phyloP scores from a whole-genome alignment of 2,113 vertebrate genomes.

The Nettapus auritus region DNA sequence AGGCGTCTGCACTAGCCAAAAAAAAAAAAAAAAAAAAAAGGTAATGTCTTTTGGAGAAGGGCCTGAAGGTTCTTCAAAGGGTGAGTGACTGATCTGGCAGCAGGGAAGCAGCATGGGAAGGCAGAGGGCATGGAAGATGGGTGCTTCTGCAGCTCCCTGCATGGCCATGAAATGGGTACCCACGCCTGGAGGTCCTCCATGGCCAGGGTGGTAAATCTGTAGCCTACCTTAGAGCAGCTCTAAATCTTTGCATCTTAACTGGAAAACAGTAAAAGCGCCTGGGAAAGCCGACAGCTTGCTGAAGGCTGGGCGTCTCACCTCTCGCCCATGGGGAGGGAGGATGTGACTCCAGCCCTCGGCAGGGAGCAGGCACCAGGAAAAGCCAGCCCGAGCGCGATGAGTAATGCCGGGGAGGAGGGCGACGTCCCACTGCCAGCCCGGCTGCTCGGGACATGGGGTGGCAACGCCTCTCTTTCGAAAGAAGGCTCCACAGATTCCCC shows the following conservation, averaged over 20 bases:
- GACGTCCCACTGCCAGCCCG: not conserved
- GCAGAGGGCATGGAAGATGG: not conserved
- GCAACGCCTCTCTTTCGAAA: not conserved
- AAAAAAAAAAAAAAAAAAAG: not conserved
- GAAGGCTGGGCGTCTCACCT: rapidly evolving
- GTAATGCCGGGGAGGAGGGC: not conserved
- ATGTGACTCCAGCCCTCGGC: rapidly evolving
- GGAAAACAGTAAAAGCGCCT: not conserved
- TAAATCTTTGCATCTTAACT: not conserved
- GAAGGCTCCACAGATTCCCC: not conserved
- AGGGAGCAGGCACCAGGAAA: not conserved
- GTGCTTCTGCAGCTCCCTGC: not conserved
- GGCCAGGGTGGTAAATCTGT: not conserved
- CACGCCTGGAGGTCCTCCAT: rapidly evolving
- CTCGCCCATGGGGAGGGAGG: not conserved
- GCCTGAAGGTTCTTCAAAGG: not conserved
- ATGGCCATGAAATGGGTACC: not conserved
- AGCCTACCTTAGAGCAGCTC: not conserved
- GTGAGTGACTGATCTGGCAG: rapidly evolving
- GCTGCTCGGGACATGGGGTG: not conserved
- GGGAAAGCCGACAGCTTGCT: not conserved
- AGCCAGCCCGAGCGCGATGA: not conserved
- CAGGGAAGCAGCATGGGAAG: not conserved
- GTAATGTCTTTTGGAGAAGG: not conserved
- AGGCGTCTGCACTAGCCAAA: not conserved